These are phyloP conservation scores for Hoplodrina blanda DNA, from an alignment of 2,888 invertebrate genomes.

Conservation along the genomic window DNA sequence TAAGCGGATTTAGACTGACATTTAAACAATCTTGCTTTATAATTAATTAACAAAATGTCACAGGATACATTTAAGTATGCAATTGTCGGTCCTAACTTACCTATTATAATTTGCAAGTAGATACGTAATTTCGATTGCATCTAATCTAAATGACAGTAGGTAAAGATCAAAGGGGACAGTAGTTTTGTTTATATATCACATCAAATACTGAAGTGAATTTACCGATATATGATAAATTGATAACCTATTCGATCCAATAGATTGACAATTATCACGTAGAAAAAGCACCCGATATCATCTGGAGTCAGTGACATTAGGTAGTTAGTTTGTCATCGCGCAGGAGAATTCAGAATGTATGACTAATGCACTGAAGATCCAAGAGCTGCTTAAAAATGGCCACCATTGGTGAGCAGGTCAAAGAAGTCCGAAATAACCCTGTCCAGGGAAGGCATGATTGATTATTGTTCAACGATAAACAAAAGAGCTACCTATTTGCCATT, in stretches of 20 bases:
- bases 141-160: slow-evolving; percentile 14
- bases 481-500: too few species aligned
- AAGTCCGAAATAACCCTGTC: background rate
- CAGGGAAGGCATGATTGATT: too few species aligned
- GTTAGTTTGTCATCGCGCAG: background rate
- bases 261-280: slow-evolving; percentile 32
- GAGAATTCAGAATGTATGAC: background rate
- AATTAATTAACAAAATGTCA: slow-evolving; percentile 12
- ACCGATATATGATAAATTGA: slow-evolving; percentile 18
- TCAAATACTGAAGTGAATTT: slow-evolving; percentile 31
- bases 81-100: background rate
- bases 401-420: too few species aligned
- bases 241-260: slow-evolving; percentile 20
- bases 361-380: background rate
- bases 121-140: slow-evolving; percentile 18
- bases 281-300: slow-evolving; percentile 9
- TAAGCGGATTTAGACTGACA: slow-evolving; percentile 32
- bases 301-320: background rate
- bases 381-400: too few species aligned
- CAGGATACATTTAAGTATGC: slow-evolving; percentile 14
- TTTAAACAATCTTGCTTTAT: slow-evolving; percentile 12
- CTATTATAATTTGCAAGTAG: slow-evolving; percentile 1
- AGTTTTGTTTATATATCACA: slow-evolving; percentile 23
- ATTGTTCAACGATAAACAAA: too few species aligned
- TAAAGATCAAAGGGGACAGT: slow-evolving; percentile 19